Evolutionary conservation across 2,888 invertebrate species (phyloP), one percentile per base, ranked within the genome.

Genomic region (Watsonalla cultraria): DNA sequence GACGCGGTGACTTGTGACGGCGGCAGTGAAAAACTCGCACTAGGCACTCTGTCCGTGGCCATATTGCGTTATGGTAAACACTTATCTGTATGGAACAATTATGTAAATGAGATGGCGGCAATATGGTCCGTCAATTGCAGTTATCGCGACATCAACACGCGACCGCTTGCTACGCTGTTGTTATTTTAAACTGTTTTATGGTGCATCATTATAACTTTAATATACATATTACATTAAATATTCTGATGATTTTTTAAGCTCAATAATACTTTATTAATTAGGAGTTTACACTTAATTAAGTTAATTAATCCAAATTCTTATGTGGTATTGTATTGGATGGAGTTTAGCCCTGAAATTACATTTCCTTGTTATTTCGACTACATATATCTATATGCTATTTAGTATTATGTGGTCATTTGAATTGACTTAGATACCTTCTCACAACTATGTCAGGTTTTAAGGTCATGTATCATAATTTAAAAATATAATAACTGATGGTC

Each of bases 21-120:
- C n/a, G n/a, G n/a, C n/a, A n/a, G n/a, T n/a, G n/a, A n/a, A n/a
- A n/a, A n/a, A n/a, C n/a, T n/a, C n/a, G n/a, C n/a, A n/a, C n/a
- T n/a, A n/a, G n/a, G n/a, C n/a, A n/a, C n/a, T n/a, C n/a, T n/a
- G n/a, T n/a, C 24, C 24, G 24, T 24, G 24, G 24, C 24, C 34
- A 47, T 33, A n/a, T 47, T 50, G 49, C 49, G 49, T 13, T 49
- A 49, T 49, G 49, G 49, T 55, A 62, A 55, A 61, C 64, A 65
- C 67, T 67, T 42, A 42, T 70, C 69, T 71, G 73, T 72, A 74
- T 68, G 76, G 72, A 75, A 80, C 80, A 85, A 87, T 88, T 88
- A 90, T 90, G 87, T 76, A 87, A 86, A 90, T 88, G 82, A 78
- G 74, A 78, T 77, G 84, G 76, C 78, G 79, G 87, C 90, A 90